These are phyloP conservation scores for Drosophila micromelanica DNA, from an alignment of 1,140 invertebrate species.

Conservation along the genomic window DNA sequence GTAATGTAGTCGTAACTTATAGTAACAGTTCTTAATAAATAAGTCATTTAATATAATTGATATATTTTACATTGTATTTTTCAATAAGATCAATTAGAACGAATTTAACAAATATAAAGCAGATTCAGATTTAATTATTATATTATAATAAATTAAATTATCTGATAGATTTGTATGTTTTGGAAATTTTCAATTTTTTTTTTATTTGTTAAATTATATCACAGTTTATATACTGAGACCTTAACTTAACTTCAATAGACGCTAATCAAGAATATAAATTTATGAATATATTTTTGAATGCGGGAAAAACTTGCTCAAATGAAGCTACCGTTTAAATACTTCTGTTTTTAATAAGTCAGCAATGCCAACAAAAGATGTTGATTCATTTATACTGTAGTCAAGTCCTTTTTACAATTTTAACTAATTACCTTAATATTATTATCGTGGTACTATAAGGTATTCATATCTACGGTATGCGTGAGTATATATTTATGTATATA, in stretches of 20 bases:
- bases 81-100: neutral
- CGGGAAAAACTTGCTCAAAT: conserved; percentile 34
- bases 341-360: conserved; percentile 29
- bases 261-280: conserved; percentile 15
- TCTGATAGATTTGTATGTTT: neutral
- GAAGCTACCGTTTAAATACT: conserved; percentile 26
- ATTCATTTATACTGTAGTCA: conserved; percentile 34
- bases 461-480: conserved; percentile 48
- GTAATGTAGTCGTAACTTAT: too few species aligned
- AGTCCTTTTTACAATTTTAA: conserved; percentile 69
- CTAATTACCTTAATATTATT: conserved; percentile 49
- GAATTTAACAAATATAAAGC: neutral
- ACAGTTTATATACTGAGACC: conserved; percentile 46
- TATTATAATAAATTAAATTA: neutral
- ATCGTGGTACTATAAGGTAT: conserved; percentile 50
- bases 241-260: conserved; percentile 36
- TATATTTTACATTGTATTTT: too few species aligned
- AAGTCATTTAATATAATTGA: too few species aligned
- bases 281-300: conserved; percentile 12
- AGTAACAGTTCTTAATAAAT: too few species aligned
- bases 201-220: conserved; percentile 39
- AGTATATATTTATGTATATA: conserved; percentile 51
- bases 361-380: conserved; percentile 30
- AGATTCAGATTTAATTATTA: neutral
- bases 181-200: neutral